These are phyloP conservation scores for Zootermopsis nevadensis DNA, from an alignment of 2,888 invertebrate species.

Conservation along the genomic window DNA sequence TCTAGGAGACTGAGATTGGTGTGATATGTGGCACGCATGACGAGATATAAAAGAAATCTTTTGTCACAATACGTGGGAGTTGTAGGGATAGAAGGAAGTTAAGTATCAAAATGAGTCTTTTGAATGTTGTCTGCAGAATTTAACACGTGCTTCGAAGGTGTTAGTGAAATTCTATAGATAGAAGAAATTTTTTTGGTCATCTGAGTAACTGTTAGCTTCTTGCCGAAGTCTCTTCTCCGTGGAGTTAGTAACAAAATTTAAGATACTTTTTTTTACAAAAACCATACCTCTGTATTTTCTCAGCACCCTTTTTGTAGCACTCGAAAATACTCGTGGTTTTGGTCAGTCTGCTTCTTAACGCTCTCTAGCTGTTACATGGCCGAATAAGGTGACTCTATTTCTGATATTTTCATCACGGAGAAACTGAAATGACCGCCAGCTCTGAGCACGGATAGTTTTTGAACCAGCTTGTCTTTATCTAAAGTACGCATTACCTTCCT, in stretches of 20 bases:
- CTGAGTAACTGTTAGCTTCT: too few species aligned
- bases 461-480: background rate
- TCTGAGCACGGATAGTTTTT: background rate
- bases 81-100: too few species aligned
- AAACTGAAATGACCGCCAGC: background rate
- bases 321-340: background rate
- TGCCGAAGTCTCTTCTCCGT: background rate
- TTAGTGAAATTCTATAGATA: too few species aligned
- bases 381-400: background rate
- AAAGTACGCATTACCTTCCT: background rate
- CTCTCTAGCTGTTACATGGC: slow-evolving; percentile 4
- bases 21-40: too few species aligned
- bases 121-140: too few species aligned
- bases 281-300: background rate
- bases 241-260: background rate
- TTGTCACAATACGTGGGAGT: too few species aligned
- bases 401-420: background rate
- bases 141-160: too few species aligned
- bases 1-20: too few species aligned
- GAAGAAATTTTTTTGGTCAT: too few species aligned
- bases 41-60: too few species aligned
- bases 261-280: background rate
- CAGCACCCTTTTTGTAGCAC: background rate
- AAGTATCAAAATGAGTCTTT: too few species aligned
- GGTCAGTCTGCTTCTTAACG: background rate